Percentiles rank a stretch among this genome's conserved stretches.
These are phyloP conservation scores for Camponotus vicinus DNA, from an alignment of 1,140 invertebrate genomes.

Conservation along the genomic window DNA sequence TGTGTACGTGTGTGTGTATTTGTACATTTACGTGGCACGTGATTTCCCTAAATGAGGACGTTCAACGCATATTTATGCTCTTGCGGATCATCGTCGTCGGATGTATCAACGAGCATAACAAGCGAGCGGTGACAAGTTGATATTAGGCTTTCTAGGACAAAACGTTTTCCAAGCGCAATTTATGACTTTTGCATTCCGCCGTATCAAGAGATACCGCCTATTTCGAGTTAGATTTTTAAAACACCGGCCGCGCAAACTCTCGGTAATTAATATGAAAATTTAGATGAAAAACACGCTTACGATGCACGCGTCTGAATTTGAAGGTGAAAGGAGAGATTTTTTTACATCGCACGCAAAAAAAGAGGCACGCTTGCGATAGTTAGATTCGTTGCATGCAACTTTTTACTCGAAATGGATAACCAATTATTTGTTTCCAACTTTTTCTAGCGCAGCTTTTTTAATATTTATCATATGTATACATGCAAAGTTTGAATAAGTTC, in stretches of 20 bases:
- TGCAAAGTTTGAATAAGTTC: no score
- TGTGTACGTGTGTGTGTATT: no score
- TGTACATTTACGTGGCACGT: not conserved
- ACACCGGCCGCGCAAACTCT: not conserved
- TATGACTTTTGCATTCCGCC: slow-evolving; percentile 49
- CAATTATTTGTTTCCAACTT: not conserved
- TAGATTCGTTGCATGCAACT: not conserved
- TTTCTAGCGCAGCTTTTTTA: no score
- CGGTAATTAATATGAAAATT: slow-evolving; percentile 32
- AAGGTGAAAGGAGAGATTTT: no score
- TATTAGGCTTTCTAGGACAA: slow-evolving; percentile 61
- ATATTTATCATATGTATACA: not conserved
- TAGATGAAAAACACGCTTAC: not conserved
- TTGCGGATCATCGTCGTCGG: slow-evolving; percentile 17
- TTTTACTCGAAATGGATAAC: not conserved
- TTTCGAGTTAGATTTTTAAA: slow-evolving; percentile 30
- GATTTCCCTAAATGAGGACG: slow-evolving; percentile 12
- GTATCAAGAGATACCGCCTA: not conserved
- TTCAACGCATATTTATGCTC: slow-evolving; percentile 25
- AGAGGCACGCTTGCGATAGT: not conserved
- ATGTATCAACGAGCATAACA: slow-evolving; percentile 56
- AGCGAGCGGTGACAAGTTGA: slow-evolving; percentile 52
- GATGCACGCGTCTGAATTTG: not conserved
- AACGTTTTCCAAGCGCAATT: slow-evolving; percentile 55
- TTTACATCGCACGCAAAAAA: not conserved